Base-by-base conservation (phyloP, 2,888 invertebrate species). In the Entomobrya proxima region DNA sequence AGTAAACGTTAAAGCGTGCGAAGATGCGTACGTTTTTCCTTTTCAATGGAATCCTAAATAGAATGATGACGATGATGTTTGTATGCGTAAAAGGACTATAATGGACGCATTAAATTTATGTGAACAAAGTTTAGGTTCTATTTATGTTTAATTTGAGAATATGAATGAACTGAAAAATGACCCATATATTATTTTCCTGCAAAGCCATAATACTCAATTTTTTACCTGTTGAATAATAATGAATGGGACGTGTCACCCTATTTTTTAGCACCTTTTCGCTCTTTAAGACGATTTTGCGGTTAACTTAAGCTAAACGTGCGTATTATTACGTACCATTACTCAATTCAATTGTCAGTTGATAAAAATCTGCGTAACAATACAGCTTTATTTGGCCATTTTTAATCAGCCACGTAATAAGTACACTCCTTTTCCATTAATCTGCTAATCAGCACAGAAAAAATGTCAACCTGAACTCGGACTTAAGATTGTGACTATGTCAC, bases 1-100 rank as follows among this genome's bases (percentile, higher is more conserved):
- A 61, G 30, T 15, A 61, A 30, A 61, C 61, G 32, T 30, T 61
- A n/a, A 61, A 61, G 61, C 61, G 61, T 61, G 61, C 61, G 61
- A 61, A 61, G 32, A 61, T 58, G 27, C 27, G 27, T 58, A 61
- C 32, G n/a, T 15, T 32, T 61, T 61, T 61, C 32, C 30, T 15
- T 61, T 61, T 61, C 32, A 61, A 32, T n/a, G 15, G 32, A 32
- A 32, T 15, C 32, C 32, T 61, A 15, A 61, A 32, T n/a, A 4
- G 32, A 32, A 32, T 21, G 21, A 52, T 52, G 6, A 21, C 3
- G 2, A 21, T 52, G 4, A 52, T 52, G 13, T 21, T 21, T 21
- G 52, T 30, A 15, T 32, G 4, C 2, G 32, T 32, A 27, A 32
- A 61, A 32, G 3, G 61, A n/a, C 1, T 32, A 4, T 21, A 61